Conservation (phyloP, 2,888 invertebrate genomes). For the Crossocerus cetratus region DNA sequence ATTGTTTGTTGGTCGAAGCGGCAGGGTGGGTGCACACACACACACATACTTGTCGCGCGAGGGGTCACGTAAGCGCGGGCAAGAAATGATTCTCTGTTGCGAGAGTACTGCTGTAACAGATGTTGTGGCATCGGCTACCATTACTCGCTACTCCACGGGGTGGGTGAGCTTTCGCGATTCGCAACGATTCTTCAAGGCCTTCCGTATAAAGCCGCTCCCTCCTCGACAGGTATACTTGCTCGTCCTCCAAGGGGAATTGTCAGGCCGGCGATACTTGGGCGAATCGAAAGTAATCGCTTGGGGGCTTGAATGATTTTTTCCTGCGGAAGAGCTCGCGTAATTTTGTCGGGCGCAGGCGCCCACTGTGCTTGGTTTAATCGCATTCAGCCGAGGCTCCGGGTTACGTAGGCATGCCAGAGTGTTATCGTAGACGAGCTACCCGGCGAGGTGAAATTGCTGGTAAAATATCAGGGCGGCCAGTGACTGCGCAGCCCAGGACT, state of each 20-base stretch:
- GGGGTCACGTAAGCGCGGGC: background rate
- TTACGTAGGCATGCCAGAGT: background rate
- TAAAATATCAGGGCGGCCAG: conserved; percentile 14
- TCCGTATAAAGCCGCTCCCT: no score
- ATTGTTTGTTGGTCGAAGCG: conserved; percentile 8
- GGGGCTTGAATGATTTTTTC: background rate
- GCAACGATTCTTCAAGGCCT: no score
- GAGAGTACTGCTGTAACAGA: background rate
- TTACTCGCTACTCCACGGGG: no score
- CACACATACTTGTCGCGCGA: background rate
- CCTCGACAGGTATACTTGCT: no score
- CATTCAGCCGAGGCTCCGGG: conserved; percentile 6
- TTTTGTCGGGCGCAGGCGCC: background rate
- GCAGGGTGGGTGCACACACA: conserved; percentile 13
- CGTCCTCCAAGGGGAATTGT: no score
- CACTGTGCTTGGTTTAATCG: background rate
- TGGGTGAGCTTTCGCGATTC: no score
- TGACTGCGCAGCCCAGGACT: conserved; percentile 6
- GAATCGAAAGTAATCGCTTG: no score
- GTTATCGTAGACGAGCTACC: background rate
- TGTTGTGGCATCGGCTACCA: no score
- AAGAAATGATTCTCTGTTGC: conserved; percentile 18
- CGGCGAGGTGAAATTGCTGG: conserved; percentile 1
- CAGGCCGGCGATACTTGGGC: no score
- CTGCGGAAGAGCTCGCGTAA: background rate